Conservation (phyloP, 2,888 invertebrate species). For the Belgica antarctica region DNA sequence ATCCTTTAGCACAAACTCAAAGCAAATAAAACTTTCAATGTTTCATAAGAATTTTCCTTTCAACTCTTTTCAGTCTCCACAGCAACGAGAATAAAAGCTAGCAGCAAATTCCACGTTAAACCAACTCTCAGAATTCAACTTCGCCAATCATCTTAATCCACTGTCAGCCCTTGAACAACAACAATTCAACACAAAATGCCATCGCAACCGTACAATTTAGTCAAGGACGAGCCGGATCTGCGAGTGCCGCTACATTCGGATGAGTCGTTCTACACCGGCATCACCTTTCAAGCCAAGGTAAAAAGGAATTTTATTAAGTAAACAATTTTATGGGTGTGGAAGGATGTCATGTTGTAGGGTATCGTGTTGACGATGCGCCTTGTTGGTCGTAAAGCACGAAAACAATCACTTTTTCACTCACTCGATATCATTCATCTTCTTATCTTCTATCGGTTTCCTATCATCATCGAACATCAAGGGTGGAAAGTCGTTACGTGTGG, state of each 20-base stretch:
- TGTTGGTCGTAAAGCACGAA: not conserved
- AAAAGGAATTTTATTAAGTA: slow-evolving; percentile 46
- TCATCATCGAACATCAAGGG: no score
- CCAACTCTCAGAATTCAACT: not conserved
- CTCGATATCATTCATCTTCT: no score
- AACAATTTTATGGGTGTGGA: slow-evolving; percentile 13
- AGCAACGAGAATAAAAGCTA: not conserved
- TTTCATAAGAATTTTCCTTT: not conserved
- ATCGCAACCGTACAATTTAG: slow-evolving; percentile 87
- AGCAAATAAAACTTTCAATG: not conserved
- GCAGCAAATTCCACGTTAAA: not conserved
- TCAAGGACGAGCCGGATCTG: slow-evolving; percentile 93
- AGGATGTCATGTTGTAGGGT: not conserved
- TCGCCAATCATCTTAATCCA: no score
- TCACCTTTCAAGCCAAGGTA: slow-evolving; percentile 97
- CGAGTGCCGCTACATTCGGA: slow-evolving; percentile 96
- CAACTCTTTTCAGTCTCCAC: not conserved
- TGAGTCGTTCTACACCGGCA: slow-evolving; percentile 91
- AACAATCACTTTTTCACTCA: not conserved
- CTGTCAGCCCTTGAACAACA: not conserved
- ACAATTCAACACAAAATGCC: slow-evolving; percentile 76
- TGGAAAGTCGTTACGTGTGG: no score
- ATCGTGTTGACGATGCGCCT: not conserved
- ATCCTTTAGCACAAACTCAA: no score
- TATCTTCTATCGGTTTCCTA: no score